phyloP scores from a whole-genome alignment of 92 coral and sea anemone genomes.

The Siderastrea siderea region DNA sequence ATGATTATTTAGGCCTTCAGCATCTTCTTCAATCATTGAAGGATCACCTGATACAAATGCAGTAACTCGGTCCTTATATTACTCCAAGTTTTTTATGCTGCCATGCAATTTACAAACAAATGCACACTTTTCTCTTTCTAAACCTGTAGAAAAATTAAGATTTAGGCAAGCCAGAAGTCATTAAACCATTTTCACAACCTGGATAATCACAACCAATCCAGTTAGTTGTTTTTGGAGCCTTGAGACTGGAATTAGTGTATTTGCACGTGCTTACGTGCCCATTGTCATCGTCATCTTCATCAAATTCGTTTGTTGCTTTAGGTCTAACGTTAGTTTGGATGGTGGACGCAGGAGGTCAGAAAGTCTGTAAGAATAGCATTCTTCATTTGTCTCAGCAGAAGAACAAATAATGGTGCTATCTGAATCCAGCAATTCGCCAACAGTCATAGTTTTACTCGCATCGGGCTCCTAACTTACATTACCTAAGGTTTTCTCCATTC shows the following conservation, averaged over 20 bases:
- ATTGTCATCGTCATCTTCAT: neutral
- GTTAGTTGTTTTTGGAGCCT: neutral
- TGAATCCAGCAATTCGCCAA: neutral
- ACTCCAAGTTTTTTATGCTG: neutral
- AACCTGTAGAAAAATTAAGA: neutral
- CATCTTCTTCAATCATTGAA: neutral
- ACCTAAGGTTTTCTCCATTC: neutral
- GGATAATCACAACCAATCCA: too few relatives aligned
- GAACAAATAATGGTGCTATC: neutral
- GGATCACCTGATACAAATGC: neutral
- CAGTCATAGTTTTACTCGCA: neutral
- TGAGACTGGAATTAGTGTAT: neutral
- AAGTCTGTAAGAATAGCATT: neutral
- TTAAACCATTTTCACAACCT: too few relatives aligned
- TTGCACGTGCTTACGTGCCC: neutral
- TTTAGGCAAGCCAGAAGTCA: too few relatives aligned
- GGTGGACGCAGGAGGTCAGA: neutral
- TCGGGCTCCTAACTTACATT: neutral
- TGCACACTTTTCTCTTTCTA: conserved; percentile 28
- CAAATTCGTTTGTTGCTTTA: neutral
- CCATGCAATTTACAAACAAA: conserved; percentile 33
- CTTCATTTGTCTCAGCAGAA: neutral
- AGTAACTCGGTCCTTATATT: neutral
- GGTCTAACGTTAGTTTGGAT: neutral
- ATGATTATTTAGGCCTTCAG: neutral